Evolutionary conservation across 2,797 vertebrate genomes (phyloP).

Genomic region (Mareca penelope): DNA sequence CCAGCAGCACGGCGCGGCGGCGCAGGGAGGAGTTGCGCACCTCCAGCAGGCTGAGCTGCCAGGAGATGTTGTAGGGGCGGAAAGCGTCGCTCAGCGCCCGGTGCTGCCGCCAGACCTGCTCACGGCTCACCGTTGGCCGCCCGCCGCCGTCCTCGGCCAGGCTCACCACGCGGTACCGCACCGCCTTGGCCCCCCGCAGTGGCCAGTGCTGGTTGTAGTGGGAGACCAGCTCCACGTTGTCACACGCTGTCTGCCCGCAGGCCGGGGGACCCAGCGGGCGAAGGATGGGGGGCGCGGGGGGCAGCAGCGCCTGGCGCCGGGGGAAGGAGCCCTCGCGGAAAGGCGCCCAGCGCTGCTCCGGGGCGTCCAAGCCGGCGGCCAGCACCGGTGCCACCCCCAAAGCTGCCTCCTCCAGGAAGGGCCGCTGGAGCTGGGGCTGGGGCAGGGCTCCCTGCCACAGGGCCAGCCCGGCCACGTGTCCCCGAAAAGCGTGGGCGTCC

Average conservation of each 20-base stretch:
- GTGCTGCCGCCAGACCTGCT: constrained; percentile 88
- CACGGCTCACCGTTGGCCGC: constrained; percentile 83
- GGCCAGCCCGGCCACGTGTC: constrained; percentile 83
- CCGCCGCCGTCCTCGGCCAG: constrained; percentile 82
- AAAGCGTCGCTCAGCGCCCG: constrained; percentile 85
- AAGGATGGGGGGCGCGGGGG: constrained; percentile 76
- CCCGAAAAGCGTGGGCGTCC: constrained; percentile 82
- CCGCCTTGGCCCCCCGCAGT: constrained; percentile 82
- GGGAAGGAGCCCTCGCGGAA: constrained; percentile 84
- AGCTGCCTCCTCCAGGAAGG: constrained; percentile 50
- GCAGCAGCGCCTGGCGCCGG: constrained; percentile 70
- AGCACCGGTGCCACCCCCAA: constrained; percentile 72
- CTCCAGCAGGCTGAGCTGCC: constrained; percentile 83
- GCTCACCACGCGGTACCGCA: constrained; percentile 93
- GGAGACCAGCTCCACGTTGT: constrained; percentile 88
- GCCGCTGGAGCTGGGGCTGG: constrained; percentile 80
- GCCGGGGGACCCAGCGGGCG: constrained; percentile 82
- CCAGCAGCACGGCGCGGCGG: constrained; percentile 86
- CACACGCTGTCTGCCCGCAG: constrained; percentile 90
- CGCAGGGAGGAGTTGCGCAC: constrained; percentile 88
- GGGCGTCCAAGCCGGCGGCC: constrained; percentile 79
- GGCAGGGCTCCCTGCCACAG: constrained; percentile 83
- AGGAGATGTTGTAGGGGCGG: constrained; percentile 88
- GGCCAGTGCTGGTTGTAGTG: constrained; percentile 90
- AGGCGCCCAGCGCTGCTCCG: constrained; percentile 82